Conservation (phyloP, 2,113 vertebrate species). For the Climacteris rufus region DNA sequence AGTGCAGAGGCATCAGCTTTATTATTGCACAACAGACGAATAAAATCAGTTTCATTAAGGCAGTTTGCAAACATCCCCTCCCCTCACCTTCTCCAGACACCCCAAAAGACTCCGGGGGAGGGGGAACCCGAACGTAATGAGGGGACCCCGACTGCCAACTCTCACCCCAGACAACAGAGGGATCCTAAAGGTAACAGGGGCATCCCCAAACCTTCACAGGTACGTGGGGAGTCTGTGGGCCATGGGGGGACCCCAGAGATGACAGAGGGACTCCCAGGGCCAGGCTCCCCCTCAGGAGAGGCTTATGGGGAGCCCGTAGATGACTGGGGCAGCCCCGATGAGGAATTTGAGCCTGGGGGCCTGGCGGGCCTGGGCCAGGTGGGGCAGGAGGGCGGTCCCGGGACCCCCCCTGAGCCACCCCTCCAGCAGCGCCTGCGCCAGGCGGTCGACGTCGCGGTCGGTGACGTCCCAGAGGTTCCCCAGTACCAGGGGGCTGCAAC, state of each 20-base stretch:
- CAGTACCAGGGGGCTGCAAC: not conserved
- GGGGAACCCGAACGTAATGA: too few relatives aligned
- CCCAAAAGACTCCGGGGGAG: not conserved
- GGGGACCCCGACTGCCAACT: not conserved
- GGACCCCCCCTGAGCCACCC: not conserved
- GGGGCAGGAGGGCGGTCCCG: not conserved
- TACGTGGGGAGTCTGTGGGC: not conserved
- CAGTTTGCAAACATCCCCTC: not conserved
- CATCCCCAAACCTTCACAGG: rapidly evolving
- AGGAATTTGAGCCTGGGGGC: not conserved
- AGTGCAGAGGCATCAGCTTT: not conserved
- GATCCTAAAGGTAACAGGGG: not conserved
- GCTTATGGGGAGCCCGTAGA: not conserved
- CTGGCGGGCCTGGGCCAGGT: not conserved
- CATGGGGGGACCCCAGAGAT: not conserved
- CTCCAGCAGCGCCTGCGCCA: not conserved
- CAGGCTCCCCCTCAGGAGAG: not conserved
- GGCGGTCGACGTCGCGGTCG: not conserved
- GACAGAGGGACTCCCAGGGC: too few relatives aligned
- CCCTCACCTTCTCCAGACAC: not conserved
- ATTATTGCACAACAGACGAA: not conserved
- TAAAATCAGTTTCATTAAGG: not conserved
- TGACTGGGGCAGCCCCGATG: not conserved
- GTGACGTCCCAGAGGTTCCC: not conserved
- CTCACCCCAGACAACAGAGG: too few relatives aligned